Percentiles rank a stretch among this genome's conserved stretches.
Evolutionary conservation across 2,113 vertebrate genomes (phyloP).

Genomic region (Alaudala cheleensis): DNA sequence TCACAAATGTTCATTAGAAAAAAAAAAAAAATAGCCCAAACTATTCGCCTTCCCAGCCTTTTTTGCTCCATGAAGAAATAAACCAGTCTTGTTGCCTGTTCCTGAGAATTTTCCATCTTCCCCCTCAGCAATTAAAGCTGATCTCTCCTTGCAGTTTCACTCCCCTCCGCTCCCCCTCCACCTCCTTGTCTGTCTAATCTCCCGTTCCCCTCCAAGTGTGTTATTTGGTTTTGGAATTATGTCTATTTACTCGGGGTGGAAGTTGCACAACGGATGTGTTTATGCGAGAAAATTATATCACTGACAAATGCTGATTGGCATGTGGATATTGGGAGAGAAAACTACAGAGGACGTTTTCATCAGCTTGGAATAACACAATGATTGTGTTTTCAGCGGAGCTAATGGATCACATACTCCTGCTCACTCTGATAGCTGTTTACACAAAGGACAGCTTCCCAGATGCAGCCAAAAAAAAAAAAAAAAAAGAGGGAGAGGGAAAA

Average conservation of each 20-base stretch:
- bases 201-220: conserved; percentile 66
- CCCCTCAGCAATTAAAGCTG: conserved; percentile 63
- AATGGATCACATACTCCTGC: conserved; percentile 82
- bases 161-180: conserved; percentile 39
- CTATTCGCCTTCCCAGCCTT: conserved; percentile 39
- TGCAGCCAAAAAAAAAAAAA: conserved; percentile 49
- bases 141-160: conserved; percentile 65
- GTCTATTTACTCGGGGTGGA: conserved; percentile 80
- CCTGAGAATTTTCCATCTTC: background rate
- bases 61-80: conserved; percentile 57
- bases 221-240: conserved; percentile 83
- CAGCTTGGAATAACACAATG: conserved; percentile 86
- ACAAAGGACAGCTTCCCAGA: conserved; percentile 74
- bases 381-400: conserved; percentile 84
- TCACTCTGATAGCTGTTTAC: conserved; percentile 79
- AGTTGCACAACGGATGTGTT: conserved; percentile 82
- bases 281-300: conserved; percentile 81
- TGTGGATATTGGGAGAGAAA: conserved; percentile 74
- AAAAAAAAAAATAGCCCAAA: conserved; percentile 23
- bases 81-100: background rate
- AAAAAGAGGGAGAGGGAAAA: background rate
- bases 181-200: conserved; percentile 71
- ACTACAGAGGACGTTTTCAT: conserved; percentile 80
- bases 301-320: conserved; percentile 83
- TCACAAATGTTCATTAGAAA: conserved; percentile 53